Evolutionary conservation across 2,888 invertebrate species (phyloP).

Genomic region (Drosophila robusta): DNA sequence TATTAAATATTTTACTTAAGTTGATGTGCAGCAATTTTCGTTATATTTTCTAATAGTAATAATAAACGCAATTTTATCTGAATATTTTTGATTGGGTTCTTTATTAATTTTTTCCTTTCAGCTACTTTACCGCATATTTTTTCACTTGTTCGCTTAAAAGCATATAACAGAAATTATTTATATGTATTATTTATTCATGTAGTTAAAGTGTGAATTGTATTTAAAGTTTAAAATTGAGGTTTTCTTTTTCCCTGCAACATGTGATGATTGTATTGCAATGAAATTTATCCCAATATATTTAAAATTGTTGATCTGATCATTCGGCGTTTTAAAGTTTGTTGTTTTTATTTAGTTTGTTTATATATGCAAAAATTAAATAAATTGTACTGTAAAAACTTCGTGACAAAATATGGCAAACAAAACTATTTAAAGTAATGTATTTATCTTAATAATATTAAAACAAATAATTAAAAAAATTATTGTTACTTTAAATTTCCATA

Average conservation of each 20-base stretch:
- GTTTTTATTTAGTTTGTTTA: too few relatives aligned
- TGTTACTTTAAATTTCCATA: too few relatives aligned
- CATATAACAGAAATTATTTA: background rate
- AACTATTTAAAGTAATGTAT: too few relatives aligned
- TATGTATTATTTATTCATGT: background rate
- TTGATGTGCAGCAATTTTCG: background rate
- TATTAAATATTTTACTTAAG: background rate
- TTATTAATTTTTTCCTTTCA: background rate
- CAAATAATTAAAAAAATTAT: too few relatives aligned
- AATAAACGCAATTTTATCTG: slow-evolving; percentile 5
- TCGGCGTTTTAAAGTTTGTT: too few relatives aligned
- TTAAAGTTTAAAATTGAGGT: background rate
- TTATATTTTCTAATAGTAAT: slow-evolving; percentile 14
- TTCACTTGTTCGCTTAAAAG: background rate
- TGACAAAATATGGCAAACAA: too few relatives aligned
- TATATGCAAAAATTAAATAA: too few relatives aligned
- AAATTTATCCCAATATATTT: too few relatives aligned
- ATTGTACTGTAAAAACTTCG: too few relatives aligned
- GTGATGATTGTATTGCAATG: background rate
- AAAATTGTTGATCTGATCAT: too few relatives aligned
- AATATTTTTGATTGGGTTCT: slow-evolving; percentile 11
- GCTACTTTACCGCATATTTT: background rate
- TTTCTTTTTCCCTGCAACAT: background rate
- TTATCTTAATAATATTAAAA: too few relatives aligned
- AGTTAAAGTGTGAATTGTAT: too few relatives aligned